Conservation (phyloP, 2,888 invertebrate species). For the Lithophane semibrunnea region DNA sequence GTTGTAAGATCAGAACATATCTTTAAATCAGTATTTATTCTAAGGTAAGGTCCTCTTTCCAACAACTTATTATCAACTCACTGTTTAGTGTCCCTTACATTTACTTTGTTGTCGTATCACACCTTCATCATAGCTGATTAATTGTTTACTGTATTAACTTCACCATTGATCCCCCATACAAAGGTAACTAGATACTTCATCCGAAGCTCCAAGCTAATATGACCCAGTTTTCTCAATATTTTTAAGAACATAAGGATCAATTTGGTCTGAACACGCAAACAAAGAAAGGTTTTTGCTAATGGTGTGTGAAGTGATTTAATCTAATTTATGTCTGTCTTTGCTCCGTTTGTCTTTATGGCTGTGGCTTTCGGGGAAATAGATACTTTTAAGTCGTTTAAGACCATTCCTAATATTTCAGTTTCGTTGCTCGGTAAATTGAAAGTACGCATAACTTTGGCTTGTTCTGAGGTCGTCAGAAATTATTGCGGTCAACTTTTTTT, state of each 20-base stretch:
- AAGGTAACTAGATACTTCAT: slow-evolving; percentile 69
- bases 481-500: slow-evolving; percentile 28
- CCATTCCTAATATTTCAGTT: slow-evolving; percentile 60
- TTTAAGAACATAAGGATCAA: slow-evolving; percentile 63
- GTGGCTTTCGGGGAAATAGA: slow-evolving; percentile 66
- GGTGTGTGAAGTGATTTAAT: slow-evolving; percentile 85
- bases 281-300: slow-evolving; percentile 79
- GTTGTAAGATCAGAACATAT: background rate
- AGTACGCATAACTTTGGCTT: slow-evolving; percentile 43
- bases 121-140: slow-evolving; percentile 81
- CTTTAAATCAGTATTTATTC: background rate
- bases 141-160: slow-evolving; percentile 74
- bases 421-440: slow-evolving; percentile 56
- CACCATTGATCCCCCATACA: slow-evolving; percentile 54
- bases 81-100: slow-evolving; percentile 26
- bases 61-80: slow-evolving; percentile 15
- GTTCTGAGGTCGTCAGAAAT: slow-evolving; percentile 14
- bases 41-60: background rate
- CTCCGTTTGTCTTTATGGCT: slow-evolving; percentile 75
- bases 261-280: slow-evolving; percentile 68
- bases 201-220: slow-evolving; percentile 62
- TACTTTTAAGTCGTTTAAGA: slow-evolving; percentile 73
- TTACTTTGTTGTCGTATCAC: slow-evolving; percentile 64
- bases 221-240: slow-evolving; percentile 40
- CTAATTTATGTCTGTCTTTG: slow-evolving; percentile 79